Percentiles rank a stretch among this genome's conserved stretches.
These are phyloP conservation scores for Philonicus albiceps DNA, from an alignment of 2,888 invertebrate species.

Conservation along the genomic window DNA sequence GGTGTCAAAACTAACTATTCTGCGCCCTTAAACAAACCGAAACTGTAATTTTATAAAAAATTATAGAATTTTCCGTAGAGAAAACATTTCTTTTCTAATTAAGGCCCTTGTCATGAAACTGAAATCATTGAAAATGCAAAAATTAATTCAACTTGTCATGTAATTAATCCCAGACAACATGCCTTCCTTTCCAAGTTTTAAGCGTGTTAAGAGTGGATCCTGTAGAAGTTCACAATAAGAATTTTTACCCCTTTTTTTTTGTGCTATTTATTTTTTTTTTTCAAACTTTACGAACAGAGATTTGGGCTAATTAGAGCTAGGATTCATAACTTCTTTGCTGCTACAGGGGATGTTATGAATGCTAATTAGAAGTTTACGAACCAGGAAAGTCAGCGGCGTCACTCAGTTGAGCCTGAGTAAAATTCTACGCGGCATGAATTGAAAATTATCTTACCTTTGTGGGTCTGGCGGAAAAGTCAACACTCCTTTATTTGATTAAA, in stretches of 20 bases:
- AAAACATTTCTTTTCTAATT: background rate
- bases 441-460: background rate
- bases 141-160: constrained; percentile 8
- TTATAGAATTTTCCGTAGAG: background rate
- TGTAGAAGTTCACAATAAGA: background rate
- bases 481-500: constrained; percentile 4
- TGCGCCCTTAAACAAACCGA: background rate
- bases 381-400: background rate
- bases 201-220: background rate
- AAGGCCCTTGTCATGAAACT: background rate
- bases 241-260: background rate
- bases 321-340: constrained; percentile 8
- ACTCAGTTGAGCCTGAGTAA: background rate
- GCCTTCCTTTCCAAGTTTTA: background rate
- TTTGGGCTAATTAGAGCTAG: constrained; percentile 9
- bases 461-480: background rate
- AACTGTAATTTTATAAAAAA: background rate
- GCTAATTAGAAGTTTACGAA: constrained; percentile 10
- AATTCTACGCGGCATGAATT: background rate
- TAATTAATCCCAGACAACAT: background rate
- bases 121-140: background rate
- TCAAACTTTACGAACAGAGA: background rate
- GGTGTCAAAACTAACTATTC: too few species aligned
- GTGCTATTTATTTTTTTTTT: background rate
- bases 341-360: background rate